phyloP scores from a whole-genome alignment of 1,140 invertebrate genomes.

The Trinorchestia longiramus region DNA sequence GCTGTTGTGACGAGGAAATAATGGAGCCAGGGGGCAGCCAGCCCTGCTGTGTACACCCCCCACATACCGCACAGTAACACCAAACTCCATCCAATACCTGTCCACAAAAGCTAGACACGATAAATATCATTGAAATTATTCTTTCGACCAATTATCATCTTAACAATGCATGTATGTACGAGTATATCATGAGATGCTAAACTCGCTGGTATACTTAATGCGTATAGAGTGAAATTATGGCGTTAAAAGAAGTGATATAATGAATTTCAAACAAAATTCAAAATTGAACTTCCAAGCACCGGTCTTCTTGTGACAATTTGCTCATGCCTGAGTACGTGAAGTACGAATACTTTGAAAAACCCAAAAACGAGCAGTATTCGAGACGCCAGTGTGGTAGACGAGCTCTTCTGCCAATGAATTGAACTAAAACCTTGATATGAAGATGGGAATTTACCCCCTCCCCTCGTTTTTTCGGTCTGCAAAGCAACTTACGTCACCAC shows the following conservation, averaged over 20 bases:
- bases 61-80: constrained; percentile 62
- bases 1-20: constrained; percentile 55
- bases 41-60: constrained; percentile 58
- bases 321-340: no score
- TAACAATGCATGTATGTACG: background rate
- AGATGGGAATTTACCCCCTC: no score
- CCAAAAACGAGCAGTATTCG: background rate
- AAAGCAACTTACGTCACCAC: no score
- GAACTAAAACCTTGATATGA: no score
- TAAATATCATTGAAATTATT: background rate
- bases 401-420: no score
- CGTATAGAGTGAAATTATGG: background rate
- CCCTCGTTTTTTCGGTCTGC: no score
- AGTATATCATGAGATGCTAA: no score
- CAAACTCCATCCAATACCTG: constrained; percentile 62
- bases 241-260: background rate
- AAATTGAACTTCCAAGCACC: no score
- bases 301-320: no score
- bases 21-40: constrained; percentile 60
- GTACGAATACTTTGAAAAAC: background rate
- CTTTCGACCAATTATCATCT: background rate
- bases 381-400: no score
- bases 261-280: background rate
- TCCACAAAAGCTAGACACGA: background rate
- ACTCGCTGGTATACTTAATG: background rate